phyloP scores from a whole-genome alignment of 2,888 invertebrate genomes.

The Phlogophora meticulosa region DNA sequence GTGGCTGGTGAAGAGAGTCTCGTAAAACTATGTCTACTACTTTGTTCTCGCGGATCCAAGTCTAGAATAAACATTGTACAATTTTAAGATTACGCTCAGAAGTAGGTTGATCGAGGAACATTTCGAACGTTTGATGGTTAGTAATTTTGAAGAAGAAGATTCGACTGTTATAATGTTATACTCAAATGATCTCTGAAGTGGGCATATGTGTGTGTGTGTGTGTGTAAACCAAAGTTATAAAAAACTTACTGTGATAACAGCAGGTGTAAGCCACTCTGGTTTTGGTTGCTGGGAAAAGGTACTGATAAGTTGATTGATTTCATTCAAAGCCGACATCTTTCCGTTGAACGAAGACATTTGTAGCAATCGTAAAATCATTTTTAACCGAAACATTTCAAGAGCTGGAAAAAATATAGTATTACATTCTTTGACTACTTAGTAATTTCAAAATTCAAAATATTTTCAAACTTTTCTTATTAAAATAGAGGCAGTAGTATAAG shows the following conservation, averaged over 20 bases:
- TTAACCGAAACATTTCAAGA: constrained; percentile 98
- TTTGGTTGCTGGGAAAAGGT: constrained; percentile 98
- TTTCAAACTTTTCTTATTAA: no score
- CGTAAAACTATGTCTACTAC: constrained; percentile 98
- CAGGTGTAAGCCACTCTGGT: constrained; percentile 98
- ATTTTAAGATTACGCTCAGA: not conserved
- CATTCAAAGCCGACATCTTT: constrained; percentile 99
- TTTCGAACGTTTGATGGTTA: no score
- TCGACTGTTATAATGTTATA: no score
- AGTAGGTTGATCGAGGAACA: no score
- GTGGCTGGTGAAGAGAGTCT: constrained; percentile 99
- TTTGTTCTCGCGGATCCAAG: constrained; percentile 98
- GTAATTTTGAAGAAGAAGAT: no score
- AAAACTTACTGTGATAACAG: constrained; percentile 96
- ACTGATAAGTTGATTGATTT: constrained; percentile 98
- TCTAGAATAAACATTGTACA: constrained; percentile 88
- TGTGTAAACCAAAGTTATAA: not conserved
- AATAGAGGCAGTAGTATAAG: no score
- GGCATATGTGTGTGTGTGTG: not conserved
- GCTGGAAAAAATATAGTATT: constrained; percentile 79
- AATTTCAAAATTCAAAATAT: not conserved
- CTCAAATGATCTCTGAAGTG: not conserved
- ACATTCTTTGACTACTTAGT: not conserved
- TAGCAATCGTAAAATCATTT: constrained; percentile 98
- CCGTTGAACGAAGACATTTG: constrained; percentile 99